Percentiles rank a stretch among this genome's conserved stretches.
These are phyloP conservation scores for Aporrectodea caliginosa DNA, from an alignment of 1,140 invertebrate species.

Conservation along the genomic window DNA sequence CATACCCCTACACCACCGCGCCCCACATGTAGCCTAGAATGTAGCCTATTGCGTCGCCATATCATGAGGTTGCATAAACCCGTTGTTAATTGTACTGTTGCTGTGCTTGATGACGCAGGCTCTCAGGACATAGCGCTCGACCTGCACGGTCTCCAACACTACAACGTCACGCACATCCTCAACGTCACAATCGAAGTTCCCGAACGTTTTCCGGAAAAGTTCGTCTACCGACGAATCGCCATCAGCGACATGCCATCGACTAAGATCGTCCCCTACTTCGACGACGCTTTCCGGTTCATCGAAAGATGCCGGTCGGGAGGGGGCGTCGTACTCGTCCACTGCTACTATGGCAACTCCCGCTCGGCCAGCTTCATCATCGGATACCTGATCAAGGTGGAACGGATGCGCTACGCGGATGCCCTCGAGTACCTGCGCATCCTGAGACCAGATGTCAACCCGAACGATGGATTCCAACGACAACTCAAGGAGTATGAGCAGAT, in stretches of 20 bases:
- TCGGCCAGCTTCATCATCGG: constrained; percentile 73
- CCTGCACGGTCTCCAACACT: constrained; percentile 13
- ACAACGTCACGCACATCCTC: constrained; percentile 31
- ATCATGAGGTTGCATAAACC: no score
- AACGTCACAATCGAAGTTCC: constrained; percentile 30
- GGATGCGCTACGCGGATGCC: constrained; percentile 64
- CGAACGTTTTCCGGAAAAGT: constrained; percentile 7
- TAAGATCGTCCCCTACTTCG: constrained; percentile 12
- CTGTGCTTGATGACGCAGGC: constrained; percentile 19
- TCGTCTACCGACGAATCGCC: constrained; percentile 18
- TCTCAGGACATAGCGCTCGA: constrained; percentile 27
- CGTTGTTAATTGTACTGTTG: no score
- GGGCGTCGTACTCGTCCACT: constrained; percentile 74
- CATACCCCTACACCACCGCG: no score
- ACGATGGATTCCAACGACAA: constrained; percentile 73
- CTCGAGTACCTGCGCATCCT: constrained; percentile 55
- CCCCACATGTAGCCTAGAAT: no score
- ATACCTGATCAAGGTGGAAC: constrained; percentile 69
- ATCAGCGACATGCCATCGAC: constrained; percentile 19
- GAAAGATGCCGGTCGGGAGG: neutral
- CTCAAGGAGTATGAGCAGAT: constrained; percentile 53
- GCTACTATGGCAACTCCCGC: constrained; percentile 82
- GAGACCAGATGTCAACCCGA: constrained; percentile 69
- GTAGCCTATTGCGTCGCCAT: no score
- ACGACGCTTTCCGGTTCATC: constrained; percentile 22